A percentile compares a stretch with the other conserved stretches of the same genome.
Evolutionary conservation across 2,797 vertebrate genomes (phyloP).

Genomic region (Phaenicophaeus curvirostris): DNA sequence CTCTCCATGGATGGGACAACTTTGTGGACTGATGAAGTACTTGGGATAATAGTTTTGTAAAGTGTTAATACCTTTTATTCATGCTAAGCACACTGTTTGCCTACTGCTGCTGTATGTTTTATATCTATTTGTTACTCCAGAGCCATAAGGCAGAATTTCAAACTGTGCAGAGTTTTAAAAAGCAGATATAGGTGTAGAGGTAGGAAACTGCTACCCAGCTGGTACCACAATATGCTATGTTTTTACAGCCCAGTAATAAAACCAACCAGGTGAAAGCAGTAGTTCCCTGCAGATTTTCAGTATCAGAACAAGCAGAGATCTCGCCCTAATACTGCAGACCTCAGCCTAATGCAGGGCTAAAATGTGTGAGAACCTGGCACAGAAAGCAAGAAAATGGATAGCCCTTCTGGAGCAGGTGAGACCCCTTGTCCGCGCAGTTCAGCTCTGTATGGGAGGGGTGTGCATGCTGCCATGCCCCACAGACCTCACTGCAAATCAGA

Average conservation of each 20-base stretch:
- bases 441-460: accelerated
- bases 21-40: background rate
- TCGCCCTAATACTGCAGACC: background rate
- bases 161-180: background rate
- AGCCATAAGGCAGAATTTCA: background rate
- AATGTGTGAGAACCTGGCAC: background rate
- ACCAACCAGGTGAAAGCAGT: background rate
- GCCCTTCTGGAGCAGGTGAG: background rate
- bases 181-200: background rate
- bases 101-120: background rate
- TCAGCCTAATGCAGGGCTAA: background rate
- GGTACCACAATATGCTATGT: background rate
- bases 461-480: background rate
- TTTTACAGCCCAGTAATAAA: background rate
- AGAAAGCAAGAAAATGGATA: background rate
- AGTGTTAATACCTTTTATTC: background rate
- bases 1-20: background rate
- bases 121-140: background rate
- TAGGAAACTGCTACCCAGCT: background rate
- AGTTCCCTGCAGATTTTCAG: background rate
- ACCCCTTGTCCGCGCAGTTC: background rate
- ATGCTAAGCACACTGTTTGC: background rate
- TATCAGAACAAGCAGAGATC: background rate
- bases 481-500: background rate
- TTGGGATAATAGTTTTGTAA: background rate